A percentile compares a stretch with the other conserved stretches of the same genome.
Conservation (phyloP, 2,888 invertebrate species). For the Trissoscelio sp. region DNA sequence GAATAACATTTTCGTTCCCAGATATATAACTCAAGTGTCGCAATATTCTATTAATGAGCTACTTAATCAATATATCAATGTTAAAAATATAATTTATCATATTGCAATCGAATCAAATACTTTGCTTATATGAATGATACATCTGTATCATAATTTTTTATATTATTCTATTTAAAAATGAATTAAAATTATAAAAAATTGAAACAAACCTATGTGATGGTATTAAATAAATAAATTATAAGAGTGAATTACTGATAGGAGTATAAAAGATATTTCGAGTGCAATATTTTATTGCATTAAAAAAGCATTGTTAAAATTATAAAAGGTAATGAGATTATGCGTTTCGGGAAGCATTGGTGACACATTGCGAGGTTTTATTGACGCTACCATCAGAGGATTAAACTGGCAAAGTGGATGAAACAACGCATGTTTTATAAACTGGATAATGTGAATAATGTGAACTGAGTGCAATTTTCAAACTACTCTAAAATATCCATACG, state of each 20-base stretch:
- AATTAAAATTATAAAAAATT: no score
- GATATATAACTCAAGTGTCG: constrained; percentile 23
- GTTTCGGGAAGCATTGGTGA: constrained; percentile 14
- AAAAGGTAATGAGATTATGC: constrained; percentile 37
- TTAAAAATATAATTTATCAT: constrained; percentile 13
- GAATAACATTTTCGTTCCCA: constrained; percentile 25
- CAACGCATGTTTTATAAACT: constrained; percentile 44
- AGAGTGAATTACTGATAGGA: no score
- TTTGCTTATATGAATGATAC: no score
- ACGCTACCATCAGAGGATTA: constrained; percentile 39
- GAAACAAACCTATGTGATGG: no score
- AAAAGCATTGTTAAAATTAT: constrained; percentile 36
- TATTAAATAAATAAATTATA: no score
- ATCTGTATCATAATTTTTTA: no score
- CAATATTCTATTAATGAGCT: constrained; percentile 30
- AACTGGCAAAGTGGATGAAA: constrained; percentile 43
- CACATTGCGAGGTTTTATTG: constrained; percentile 26
- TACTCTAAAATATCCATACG: constrained; percentile 18
- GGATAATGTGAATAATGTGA: constrained; percentile 36
- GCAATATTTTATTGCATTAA: constrained; percentile 20
- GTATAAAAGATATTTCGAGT: no score
- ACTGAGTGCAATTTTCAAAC: constrained; percentile 13
- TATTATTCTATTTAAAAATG: no score
- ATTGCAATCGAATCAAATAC: no score
- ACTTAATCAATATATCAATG: background rate